Conservation (phyloP, 1,140 invertebrate species). For the Rhysida immarginata region DNA sequence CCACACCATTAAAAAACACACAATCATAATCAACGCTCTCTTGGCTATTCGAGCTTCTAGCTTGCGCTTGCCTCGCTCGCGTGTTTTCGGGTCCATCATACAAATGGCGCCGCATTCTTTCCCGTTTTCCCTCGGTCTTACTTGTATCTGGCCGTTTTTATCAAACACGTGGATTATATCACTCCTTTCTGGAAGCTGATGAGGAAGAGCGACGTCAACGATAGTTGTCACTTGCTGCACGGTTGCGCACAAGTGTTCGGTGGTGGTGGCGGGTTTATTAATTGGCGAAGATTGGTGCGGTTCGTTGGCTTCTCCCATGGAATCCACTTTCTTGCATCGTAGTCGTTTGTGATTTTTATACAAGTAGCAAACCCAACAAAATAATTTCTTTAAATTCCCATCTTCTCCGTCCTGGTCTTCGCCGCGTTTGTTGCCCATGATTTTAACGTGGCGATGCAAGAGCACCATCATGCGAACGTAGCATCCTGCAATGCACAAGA, state of each 20-base stretch:
- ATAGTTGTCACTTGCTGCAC: neutral
- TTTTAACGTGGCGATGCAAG: neutral
- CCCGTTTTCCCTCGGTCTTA: neutral
- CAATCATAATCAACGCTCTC: neutral
- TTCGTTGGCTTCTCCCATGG: neutral
- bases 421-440: neutral
- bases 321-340: neutral
- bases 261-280: neutral
- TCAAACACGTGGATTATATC: neutral
- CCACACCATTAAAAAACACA: neutral
- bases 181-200: neutral
- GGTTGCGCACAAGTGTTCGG: neutral
- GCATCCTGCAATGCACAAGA: neutral
- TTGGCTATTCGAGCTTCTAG: neutral
- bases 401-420: neutral
- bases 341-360: neutral
- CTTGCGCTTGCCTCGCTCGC: neutral
- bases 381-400: neutral
- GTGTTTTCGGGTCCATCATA: neutral
- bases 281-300: neutral
- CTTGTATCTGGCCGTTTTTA: neutral
- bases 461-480: neutral
- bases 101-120: neutral
- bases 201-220: neutral
- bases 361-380: neutral